phyloP scores from a whole-genome alignment of 2,888 invertebrate genomes.

The Laothoe populi region DNA sequence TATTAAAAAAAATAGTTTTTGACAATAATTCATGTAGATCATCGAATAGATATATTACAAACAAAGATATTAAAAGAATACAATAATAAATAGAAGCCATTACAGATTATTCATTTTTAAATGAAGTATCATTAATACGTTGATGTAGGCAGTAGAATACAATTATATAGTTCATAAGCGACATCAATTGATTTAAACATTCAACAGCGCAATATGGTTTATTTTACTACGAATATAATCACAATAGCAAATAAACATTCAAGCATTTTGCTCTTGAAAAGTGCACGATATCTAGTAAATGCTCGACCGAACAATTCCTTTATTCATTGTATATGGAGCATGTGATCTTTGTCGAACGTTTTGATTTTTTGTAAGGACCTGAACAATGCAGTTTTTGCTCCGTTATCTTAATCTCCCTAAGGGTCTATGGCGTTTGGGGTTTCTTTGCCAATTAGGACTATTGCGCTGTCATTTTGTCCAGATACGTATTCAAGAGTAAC shows the following conservation, averaged over 20 bases:
- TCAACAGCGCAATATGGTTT: too few relatives aligned
- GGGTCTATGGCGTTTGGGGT: conserved; percentile 45
- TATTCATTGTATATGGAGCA: conserved; percentile 28
- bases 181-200: too few relatives aligned
- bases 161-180: too few relatives aligned
- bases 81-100: too few relatives aligned
- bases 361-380: conserved; percentile 37
- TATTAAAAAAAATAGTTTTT: too few relatives aligned
- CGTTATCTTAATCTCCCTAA: conserved; percentile 57
- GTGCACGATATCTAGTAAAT: not conserved
- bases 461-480: conserved; percentile 53
- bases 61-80: too few relatives aligned
- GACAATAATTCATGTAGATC: too few relatives aligned
- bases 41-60: too few relatives aligned
- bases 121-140: too few relatives aligned
- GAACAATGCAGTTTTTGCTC: conserved; percentile 39
- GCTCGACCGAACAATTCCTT: conserved; percentile 13
- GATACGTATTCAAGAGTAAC: not conserved
- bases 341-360: conserved; percentile 42
- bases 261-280: conserved; percentile 11
- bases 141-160: too few relatives aligned
- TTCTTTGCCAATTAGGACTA: conserved; percentile 59
- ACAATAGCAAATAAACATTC: not conserved
- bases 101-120: too few relatives aligned
- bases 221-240: not conserved